phyloP scores from a whole-genome alignment of 1,140 invertebrate genomes.

The Oreohelix idahoensis region DNA sequence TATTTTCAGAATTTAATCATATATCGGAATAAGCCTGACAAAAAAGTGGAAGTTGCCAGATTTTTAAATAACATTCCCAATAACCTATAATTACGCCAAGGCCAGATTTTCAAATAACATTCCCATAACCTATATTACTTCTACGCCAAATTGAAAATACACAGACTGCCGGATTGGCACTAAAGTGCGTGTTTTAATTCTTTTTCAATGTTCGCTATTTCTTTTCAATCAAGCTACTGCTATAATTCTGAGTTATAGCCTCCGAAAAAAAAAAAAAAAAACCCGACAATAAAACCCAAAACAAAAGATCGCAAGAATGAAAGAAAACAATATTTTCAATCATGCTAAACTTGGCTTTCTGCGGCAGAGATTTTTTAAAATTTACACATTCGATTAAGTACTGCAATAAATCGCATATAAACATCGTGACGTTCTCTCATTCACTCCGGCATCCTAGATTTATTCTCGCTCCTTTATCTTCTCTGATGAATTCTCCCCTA shows the following conservation, averaged over 20 bases:
- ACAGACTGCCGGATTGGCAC: no score
- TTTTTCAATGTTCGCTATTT: no score
- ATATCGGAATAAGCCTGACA: no score
- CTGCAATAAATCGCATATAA: background rate
- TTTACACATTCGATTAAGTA: conserved; percentile 3
- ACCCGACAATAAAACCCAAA: background rate
- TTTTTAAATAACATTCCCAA: no score
- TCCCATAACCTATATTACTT: no score
- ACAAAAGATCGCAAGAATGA: background rate
- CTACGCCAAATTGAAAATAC: no score
- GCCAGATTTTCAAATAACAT: no score
- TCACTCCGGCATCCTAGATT: background rate
- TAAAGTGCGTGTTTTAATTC: no score
- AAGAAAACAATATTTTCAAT: background rate
- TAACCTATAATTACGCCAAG: no score
- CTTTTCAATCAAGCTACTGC: background rate
- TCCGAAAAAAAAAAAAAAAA: background rate
- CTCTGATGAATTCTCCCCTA: background rate
- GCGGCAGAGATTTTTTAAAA: background rate
- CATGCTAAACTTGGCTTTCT: background rate
- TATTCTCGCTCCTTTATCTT: background rate
- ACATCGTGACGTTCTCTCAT: background rate
- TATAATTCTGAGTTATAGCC: background rate
- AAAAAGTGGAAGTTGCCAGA: no score
- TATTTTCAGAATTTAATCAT: no score